phyloP scores from a whole-genome alignment of 2,888 invertebrate genomes.

The Leptinotarsa rubiginosa region DNA sequence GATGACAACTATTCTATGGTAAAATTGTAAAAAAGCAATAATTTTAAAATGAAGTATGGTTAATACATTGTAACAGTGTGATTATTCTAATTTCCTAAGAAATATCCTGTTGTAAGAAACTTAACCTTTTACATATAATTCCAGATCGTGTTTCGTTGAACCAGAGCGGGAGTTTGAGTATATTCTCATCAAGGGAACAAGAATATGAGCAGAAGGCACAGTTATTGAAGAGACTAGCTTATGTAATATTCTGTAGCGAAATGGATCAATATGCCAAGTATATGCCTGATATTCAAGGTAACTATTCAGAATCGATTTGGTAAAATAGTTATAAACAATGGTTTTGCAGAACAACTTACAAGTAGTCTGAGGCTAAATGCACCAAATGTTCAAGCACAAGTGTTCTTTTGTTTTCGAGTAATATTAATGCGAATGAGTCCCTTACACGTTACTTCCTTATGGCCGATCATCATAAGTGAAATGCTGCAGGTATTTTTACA shows the following conservation, averaged over 20 bases:
- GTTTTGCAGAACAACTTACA: conserved; percentile 79
- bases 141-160: conserved; percentile 80
- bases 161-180: conserved; percentile 82
- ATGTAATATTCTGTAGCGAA: conserved; percentile 88
- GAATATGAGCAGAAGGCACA: conserved; percentile 87
- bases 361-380: conserved; percentile 82
- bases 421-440: conserved; percentile 86
- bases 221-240: conserved; percentile 83
- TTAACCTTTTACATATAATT: conserved; percentile 24
- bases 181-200: conserved; percentile 85
- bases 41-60: too few relatives aligned
- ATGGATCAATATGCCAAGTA: conserved; percentile 87
- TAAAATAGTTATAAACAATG: not conserved
- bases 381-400: conserved; percentile 84
- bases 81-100: not conserved
- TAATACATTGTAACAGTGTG: not conserved
- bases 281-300: conserved; percentile 91
- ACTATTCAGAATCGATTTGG: conserved; percentile 18
- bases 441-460: conserved; percentile 85
- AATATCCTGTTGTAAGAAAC: not conserved
- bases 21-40: too few relatives aligned
- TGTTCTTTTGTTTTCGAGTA: conserved; percentile 89
- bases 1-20: too few relatives aligned
- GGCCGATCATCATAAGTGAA: conserved; percentile 93
- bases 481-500: conserved; percentile 89